These are phyloP conservation scores for Mesochorus sp. DNA, from an alignment of 2,888 invertebrate genomes.

Conservation along the genomic window DNA sequence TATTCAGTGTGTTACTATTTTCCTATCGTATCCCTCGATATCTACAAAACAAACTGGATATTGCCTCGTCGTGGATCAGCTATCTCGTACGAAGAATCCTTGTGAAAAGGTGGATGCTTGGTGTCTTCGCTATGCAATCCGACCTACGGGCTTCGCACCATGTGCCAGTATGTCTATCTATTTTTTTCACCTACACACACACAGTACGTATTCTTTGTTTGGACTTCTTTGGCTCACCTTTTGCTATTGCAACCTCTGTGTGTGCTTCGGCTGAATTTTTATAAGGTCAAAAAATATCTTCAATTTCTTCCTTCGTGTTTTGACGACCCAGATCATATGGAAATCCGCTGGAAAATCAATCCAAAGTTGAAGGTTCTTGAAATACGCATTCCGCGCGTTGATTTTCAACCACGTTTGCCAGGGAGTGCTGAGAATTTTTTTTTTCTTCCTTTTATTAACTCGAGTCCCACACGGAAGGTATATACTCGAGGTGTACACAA, in stretches of 20 bases:
- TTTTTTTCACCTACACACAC: neutral
- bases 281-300: neutral
- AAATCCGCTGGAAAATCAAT: conserved; percentile 22
- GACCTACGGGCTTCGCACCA: conserved; percentile 22
- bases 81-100: conserved; percentile 21
- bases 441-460: conserved; percentile 44
- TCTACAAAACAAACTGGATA: conserved; percentile 66
- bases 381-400: too few relatives aligned
- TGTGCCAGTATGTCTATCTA: neutral
- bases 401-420: neutral
- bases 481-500: conserved; percentile 3
- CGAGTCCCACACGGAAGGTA: neutral
- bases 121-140: conserved; percentile 43
- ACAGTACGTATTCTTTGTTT: neutral
- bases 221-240: neutral
- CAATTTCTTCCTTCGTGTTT: conserved; percentile 3
- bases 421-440: conserved; percentile 28
- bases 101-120: neutral
- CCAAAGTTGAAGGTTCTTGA: too few relatives aligned
- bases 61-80: conserved; percentile 41
- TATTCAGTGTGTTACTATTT: conserved; percentile 66
- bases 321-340: neutral
- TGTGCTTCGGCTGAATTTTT: conserved; percentile 4
- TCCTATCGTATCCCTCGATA: conserved; percentile 65
- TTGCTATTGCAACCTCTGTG: conserved; percentile 22